Base-by-base conservation (phyloP, 2,888 invertebrate species). In the Clunio marinus region DNA sequence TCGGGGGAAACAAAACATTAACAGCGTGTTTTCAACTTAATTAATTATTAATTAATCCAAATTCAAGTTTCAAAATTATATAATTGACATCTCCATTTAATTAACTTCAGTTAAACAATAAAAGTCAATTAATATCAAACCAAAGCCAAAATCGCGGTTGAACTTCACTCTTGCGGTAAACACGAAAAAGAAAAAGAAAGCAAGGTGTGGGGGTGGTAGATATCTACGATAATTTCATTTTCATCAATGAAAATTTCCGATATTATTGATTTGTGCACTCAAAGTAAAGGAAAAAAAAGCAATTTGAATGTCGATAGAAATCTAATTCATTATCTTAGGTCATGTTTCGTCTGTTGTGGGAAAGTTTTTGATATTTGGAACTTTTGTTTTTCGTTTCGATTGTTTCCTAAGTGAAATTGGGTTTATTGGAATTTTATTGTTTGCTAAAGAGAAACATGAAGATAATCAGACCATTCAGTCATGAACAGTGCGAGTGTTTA, bases 281-380 rank as follows among this genome's bases (percentile, higher is more conserved):
- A 20, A 20, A 13, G 27, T n/a, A n/a, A n/a, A n/a, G n/a, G n/a
- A n/a, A n/a, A n/a, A n/a, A n/a, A 57, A 57, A 57, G 25, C 57
- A 57, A 57, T 57, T 57, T 27, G 57, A 57, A 27, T 57, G 57
- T 57, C 57, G 24, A 57, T 57, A 57, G 57, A 24, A n/a, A 27
- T 57, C 57, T 57, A 24, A 57, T 57, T 57, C 57, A 57, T 57
- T 57, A 57, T 57, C 57, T 57, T 27, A 57, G 27, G 57, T 57
- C 57, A 27, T 57, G 57, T 57, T 57, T 27, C 51, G 51, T 51
- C 25, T 57, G 57, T 57, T 57, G 32, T 7, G 10, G 57, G 57
- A 57, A 57, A 24, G 25, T n/a, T 51, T 17, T 51, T 51, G 32
- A 32, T 32, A 32, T 32, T 7, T 7, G 4, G 10, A 7, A 32